phyloP scores from a whole-genome alignment of 2,888 invertebrate genomes.

The Polymixis lichenea region DNA sequence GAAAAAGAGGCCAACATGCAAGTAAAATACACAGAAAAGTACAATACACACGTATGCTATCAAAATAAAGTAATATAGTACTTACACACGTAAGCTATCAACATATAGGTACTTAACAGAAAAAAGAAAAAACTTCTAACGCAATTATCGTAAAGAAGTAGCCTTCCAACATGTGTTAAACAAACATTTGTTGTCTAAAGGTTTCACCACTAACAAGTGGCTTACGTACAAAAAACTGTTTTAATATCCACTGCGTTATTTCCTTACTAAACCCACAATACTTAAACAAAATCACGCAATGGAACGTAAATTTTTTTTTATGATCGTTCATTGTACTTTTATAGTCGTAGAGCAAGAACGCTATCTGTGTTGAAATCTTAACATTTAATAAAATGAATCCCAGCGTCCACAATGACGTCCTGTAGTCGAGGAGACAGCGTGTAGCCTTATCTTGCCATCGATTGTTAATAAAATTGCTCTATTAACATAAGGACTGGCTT shows the following conservation, averaged over 20 bases:
- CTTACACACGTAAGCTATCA: constrained; percentile 4
- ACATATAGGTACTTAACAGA: not conserved
- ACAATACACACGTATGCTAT: not conserved
- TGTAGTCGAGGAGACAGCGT: constrained; percentile 63
- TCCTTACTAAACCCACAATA: not conserved
- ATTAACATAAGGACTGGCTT: constrained; percentile 75
- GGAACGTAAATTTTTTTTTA: constrained; percentile 13
- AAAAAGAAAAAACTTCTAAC: constrained; percentile 8
- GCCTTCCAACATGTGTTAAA: constrained; percentile 35
- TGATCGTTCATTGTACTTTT: constrained; percentile 26
- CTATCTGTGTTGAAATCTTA: constrained; percentile 71
- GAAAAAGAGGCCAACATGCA: too few relatives aligned
- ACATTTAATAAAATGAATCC: constrained; percentile 72
- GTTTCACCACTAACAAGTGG: constrained; percentile 3
- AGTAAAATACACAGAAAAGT: too few relatives aligned
- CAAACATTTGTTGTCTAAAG: constrained; percentile 27
- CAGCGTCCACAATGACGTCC: constrained; percentile 70
- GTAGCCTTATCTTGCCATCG: constrained; percentile 75
- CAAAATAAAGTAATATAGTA: not conserved
- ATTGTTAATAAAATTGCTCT: constrained; percentile 78
- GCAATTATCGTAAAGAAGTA: constrained; percentile 45
- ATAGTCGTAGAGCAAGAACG: constrained; percentile 34
- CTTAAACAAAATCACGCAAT: constrained; percentile 36
- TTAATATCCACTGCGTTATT: constrained; percentile 24
- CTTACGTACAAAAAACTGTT: not conserved